Conservation (phyloP, 2,888 invertebrate genomes). For the Lymantria monacha region DNA sequence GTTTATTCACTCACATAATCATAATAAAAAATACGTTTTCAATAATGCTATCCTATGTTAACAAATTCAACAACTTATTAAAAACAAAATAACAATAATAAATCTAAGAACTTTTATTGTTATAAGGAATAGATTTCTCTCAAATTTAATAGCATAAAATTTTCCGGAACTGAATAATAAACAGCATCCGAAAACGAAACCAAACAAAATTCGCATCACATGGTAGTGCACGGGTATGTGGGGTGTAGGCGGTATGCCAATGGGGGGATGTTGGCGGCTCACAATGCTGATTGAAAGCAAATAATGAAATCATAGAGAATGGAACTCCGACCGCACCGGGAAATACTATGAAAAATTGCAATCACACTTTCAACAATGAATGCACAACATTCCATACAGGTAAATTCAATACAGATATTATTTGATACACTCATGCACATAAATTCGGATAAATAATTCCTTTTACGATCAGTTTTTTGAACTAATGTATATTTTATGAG, state of each 20-base stretch:
- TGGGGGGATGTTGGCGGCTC: constrained; percentile 50
- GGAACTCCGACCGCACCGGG: constrained; percentile 57
- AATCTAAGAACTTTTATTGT: background rate
- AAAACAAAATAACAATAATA: no score
- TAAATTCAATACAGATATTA: constrained; percentile 25
- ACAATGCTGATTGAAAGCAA: constrained; percentile 82
- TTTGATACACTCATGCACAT: constrained; percentile 7
- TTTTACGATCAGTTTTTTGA: no score
- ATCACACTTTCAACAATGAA: constrained; percentile 52
- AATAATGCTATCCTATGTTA: no score
- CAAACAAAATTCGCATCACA: constrained; percentile 74
- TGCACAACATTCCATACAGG: constrained; percentile 45
- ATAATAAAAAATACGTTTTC: no score
- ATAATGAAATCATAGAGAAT: constrained; percentile 79
- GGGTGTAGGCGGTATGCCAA: constrained; percentile 13
- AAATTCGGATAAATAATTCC: constrained; percentile 2
- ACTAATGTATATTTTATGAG: no score
- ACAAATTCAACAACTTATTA: no score
- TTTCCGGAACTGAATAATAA: constrained; percentile 70
- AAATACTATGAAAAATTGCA: constrained; percentile 78
- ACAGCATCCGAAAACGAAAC: constrained; percentile 77
- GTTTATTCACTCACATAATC: no score
- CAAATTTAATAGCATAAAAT: constrained; percentile 50
- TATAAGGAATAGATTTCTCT: constrained; percentile 17
- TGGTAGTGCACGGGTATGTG: constrained; percentile 44